Base-by-base conservation (phyloP, 1,140 invertebrate genomes). In the Psilanteris sp. region DNA sequence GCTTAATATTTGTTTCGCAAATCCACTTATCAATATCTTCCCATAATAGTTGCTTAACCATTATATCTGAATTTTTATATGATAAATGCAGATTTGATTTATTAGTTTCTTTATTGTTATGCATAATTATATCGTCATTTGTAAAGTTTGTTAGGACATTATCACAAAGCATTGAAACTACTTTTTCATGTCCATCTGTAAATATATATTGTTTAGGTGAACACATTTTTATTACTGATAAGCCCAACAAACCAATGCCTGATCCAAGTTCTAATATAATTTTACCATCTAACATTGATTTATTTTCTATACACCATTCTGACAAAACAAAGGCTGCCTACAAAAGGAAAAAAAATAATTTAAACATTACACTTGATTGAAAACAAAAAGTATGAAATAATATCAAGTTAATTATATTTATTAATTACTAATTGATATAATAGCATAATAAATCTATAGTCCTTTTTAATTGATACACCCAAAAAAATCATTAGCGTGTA, bases 221-320 rank as follows among this genome's bases (percentile, higher is more conserved):
- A 68, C 90, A 90, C 34, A 79, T 77, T 18, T 84, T 78, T 18
- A 87, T 79, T 34, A 89, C 62, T 4, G 83, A 80, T n/a, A 91
- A 68, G 29, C 90, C 90, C 18, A 89, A 85, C 41, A 91, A 81
- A 34, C 91, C 91, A 39, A 90, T 82, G 32, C 91, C 91, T 16
- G 89, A 90, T 43, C 91, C 91, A 43, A 92, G 81, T 84, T 92
- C 91, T 5, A 92, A 46, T n/a, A 92, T 57, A 37, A 50, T 79
- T 85, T 90, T 90, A 8, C 73, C 55, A 9, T 75, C 18, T 0
- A 91, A 78, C 14, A 62, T 18, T 13, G 79, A 18, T 72, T 77
- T 84, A 73, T 91, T 88, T 55, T 67, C 50, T 13, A 88, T 64
- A 46, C 88, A 90, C 90, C 90, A 92, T 77, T 91, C 88, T 26